Evolutionary conservation across 1,140 invertebrate species (phyloP).

Genomic region (Bathynomus jamesi): DNA sequence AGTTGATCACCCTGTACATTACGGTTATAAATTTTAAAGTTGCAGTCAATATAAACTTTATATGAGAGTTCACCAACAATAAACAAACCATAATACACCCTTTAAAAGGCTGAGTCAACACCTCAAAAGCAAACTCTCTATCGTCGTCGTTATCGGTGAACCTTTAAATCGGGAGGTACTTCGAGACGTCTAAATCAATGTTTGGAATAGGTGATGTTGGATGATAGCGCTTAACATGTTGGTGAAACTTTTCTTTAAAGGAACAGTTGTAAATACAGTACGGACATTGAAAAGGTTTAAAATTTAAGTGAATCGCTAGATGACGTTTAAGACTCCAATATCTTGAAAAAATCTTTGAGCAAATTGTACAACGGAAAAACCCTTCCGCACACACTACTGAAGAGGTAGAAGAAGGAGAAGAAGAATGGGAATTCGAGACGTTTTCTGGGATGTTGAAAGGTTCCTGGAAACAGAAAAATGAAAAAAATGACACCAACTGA

Average conservation of each 20-base stretch:
- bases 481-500: no score
- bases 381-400: neutral
- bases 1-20: no score
- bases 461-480: neutral
- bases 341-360: constrained; percentile 32
- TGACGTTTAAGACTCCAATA: constrained; percentile 42
- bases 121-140: no score
- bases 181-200: neutral
- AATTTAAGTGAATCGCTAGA: constrained; percentile 39
- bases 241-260: constrained; percentile 33
- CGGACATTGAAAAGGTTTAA: constrained; percentile 42
- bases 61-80: no score
- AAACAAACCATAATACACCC: no score
- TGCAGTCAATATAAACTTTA: no score
- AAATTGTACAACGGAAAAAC: constrained; percentile 21
- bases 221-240: constrained; percentile 29
- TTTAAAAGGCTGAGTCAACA: no score
- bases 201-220: neutral
- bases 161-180: neutral
- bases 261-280: constrained; percentile 42
- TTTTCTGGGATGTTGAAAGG: neutral
- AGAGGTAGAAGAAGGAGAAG: neutral
- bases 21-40: no score
- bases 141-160: no score
- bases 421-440: neutral